Conservation (phyloP, 2,888 invertebrate species). For the Drosophila nigricruria region DNA sequence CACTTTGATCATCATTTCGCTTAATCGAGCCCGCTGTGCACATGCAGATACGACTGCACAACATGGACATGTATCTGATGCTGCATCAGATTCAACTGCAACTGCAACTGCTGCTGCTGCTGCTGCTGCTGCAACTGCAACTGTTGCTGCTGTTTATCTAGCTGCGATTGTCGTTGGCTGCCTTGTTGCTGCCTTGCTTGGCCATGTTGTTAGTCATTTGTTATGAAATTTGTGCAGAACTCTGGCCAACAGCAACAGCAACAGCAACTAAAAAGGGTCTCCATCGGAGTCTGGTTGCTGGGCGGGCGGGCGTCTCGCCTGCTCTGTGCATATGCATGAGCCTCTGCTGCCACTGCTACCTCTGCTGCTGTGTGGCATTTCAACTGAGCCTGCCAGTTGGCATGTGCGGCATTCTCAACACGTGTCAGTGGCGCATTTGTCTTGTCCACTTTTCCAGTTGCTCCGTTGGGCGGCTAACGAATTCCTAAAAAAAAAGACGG, state of each 20-base stretch:
- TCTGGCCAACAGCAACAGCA: constrained; percentile 6
- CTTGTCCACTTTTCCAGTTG: constrained; percentile 42
- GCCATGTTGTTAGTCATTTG: constrained; percentile 78
- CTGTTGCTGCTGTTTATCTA: constrained; percentile 62
- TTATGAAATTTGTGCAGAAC: constrained; percentile 69
- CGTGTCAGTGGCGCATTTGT: constrained; percentile 72
- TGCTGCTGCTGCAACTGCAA: constrained; percentile 1
- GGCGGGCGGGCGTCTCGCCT: constrained; percentile 53
- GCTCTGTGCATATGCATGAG: constrained; percentile 72
- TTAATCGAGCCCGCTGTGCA: constrained; percentile 76
- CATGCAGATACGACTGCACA: constrained; percentile 53
- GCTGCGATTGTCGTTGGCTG: constrained; percentile 63
- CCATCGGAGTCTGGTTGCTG: constrained; percentile 25
- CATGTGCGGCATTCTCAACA: constrained; percentile 77
- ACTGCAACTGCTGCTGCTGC: constrained; percentile 18
- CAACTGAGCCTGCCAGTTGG: constrained; percentile 55
- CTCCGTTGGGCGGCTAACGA: constrained; percentile 20
- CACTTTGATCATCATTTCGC: constrained; percentile 79
- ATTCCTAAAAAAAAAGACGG: constrained; percentile 24
- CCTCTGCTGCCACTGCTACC: constrained; percentile 19
- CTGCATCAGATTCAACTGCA: constrained; percentile 38
- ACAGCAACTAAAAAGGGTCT: constrained; percentile 61
- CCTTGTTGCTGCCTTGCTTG: constrained; percentile 51
- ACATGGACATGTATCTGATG: constrained; percentile 55
- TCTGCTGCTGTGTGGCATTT: constrained; percentile 75